Conservation (phyloP, 2,113 vertebrate genomes). For the Clarias macrocephalus region DNA sequence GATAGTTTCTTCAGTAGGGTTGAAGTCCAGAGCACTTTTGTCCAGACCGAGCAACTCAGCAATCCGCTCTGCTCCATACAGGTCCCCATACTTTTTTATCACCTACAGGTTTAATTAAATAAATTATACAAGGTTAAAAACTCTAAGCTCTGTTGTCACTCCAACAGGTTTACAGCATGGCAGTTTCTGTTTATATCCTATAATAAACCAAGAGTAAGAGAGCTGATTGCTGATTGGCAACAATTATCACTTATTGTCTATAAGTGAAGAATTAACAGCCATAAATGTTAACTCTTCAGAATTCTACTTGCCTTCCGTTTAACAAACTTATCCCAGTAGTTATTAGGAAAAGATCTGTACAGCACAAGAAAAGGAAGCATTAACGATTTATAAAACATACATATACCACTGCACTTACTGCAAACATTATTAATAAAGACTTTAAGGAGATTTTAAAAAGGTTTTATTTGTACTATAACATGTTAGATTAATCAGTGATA, state of each 20-base stretch:
- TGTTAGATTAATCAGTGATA: background rate
- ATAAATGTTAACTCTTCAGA: background rate
- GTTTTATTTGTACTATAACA: background rate
- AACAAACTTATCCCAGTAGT: conserved; percentile 99
- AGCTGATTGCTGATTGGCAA: background rate
- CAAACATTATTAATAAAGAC: background rate
- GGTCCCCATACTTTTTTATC: conserved; percentile 96
- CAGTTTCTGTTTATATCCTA: background rate
- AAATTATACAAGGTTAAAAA: background rate
- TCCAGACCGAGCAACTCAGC: conserved; percentile 95
- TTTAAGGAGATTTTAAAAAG: background rate
- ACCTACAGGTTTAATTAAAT: conserved; percentile 74
- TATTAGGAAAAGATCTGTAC: conserved; percentile 92
- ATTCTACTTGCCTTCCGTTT: conserved; percentile 87
- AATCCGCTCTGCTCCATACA: conserved; percentile 94
- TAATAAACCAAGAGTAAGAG: background rate
- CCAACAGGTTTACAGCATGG: background rate
- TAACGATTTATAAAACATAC: background rate
- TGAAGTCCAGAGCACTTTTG: conserved; percentile 95
- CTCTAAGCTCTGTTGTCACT: background rate
- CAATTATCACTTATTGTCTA: background rate
- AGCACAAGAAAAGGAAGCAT: conserved; percentile 44
- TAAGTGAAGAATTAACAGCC: background rate
- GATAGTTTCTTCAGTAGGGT: conserved; percentile 86
- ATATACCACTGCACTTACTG: background rate